Conservation (phyloP, 2,888 invertebrate genomes). For the Cistogaster globosa region DNA sequence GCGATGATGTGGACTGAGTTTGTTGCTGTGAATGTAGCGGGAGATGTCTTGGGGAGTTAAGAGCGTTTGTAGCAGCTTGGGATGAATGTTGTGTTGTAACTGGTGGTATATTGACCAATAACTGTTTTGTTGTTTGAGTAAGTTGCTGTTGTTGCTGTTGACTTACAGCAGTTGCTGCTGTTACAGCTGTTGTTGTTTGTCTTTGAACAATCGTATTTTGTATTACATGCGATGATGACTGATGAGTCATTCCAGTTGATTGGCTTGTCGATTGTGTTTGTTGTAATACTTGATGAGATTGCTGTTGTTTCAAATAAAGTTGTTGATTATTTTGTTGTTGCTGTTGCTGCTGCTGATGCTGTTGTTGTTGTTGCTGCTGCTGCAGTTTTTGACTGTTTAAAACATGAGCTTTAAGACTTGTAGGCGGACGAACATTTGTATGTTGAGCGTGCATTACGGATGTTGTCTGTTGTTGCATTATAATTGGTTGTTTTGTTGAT, state of each 20-base stretch:
- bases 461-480: conserved; percentile 77
- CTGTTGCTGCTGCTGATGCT: conserved; percentile 73
- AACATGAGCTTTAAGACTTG: conserved; percentile 86
- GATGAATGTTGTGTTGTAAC: conserved; percentile 79
- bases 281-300: conserved; percentile 41
- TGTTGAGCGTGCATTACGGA: conserved; percentile 81
- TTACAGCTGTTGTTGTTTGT: conserved; percentile 61
- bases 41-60: conserved; percentile 77
- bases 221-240: conserved; percentile 75
- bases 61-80: conserved; percentile 73
- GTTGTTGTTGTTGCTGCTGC: conserved; percentile 75
- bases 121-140: conserved; percentile 73
- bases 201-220: conserved; percentile 69
- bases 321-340: conserved; percentile 70
- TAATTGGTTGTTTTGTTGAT: conserved; percentile 77
- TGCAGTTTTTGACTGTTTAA: conserved; percentile 84
- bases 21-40: conserved; percentile 72
- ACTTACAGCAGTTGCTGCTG: conserved; percentile 64
- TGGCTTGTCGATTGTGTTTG: conserved; percentile 31
- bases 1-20: conserved; percentile 73
- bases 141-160: conserved; percentile 76
- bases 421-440: conserved; percentile 83
- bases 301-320: conserved; percentile 47
- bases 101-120: conserved; percentile 81
- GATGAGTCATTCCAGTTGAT: background rate